Evolutionary conservation across 2,888 invertebrate genomes (phyloP).

Genomic region (Euproctis similis): DNA sequence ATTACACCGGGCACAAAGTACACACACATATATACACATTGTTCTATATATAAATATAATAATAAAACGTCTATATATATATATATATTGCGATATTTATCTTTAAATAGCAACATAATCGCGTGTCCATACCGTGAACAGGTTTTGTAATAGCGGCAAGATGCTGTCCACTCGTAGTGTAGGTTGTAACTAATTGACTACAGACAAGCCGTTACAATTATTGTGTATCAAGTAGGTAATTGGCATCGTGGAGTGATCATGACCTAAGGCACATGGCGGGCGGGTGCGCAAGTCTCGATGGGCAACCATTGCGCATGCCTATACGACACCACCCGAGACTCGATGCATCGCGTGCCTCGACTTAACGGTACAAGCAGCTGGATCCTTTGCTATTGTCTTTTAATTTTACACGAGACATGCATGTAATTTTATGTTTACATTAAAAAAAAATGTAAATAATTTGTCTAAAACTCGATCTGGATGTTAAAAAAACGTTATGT

Average conservation of each 20-base stretch:
- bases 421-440: too few species aligned
- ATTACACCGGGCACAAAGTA: too few species aligned
- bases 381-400: constrained; percentile 48
- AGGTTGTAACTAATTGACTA: constrained; percentile 50
- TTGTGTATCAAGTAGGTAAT: constrained; percentile 49
- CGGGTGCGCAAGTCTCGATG: constrained; percentile 16
- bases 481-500: too few species aligned
- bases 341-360: constrained; percentile 46
- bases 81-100: constrained; percentile 36
- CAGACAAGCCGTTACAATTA: constrained; percentile 56
- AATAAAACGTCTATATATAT: too few species aligned
- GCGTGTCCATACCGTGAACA: constrained; percentile 39
- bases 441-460: too few species aligned
- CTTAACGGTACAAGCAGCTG: constrained; percentile 65
- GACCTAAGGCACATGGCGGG: constrained; percentile 32
- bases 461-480: too few species aligned
- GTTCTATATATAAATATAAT: too few species aligned
- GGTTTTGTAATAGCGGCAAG: constrained; percentile 41
- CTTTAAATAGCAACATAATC: constrained; percentile 39
- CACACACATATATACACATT: too few species aligned
- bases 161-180: constrained; percentile 41
- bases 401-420: constrained; percentile 50
- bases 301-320: constrained; percentile 9
- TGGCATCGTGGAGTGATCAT: constrained; percentile 37
- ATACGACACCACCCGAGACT: not conserved